Evolutionary conservation across 2,888 invertebrate species (phyloP).

Genomic region (Autographa pulchrina): DNA sequence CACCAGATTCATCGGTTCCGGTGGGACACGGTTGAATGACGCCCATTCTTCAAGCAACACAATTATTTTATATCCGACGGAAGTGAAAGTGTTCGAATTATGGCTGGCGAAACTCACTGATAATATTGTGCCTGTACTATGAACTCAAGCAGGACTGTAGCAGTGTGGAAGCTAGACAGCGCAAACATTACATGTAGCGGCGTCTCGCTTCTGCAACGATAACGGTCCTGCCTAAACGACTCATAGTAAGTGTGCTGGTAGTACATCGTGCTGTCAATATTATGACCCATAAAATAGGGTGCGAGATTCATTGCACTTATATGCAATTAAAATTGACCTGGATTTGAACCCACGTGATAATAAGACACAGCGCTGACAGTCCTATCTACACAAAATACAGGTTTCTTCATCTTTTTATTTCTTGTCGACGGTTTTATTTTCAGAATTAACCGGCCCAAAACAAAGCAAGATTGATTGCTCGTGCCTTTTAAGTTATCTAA

Average conservation of each 20-base stretch:
- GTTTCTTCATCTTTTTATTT: too few relatives aligned
- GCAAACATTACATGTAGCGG: too few relatives aligned
- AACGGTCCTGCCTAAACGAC: too few relatives aligned
- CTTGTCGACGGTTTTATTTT: too few relatives aligned
- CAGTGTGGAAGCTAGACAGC: neutral
- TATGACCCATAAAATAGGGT: neutral
- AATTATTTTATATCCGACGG: conserved; percentile 40
- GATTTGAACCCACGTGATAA: neutral
- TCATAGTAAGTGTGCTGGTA: too few relatives aligned
- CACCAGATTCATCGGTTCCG: conserved; percentile 31
- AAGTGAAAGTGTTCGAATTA: conserved; percentile 58
- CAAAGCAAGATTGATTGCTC: too few relatives aligned
- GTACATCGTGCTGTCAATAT: too few relatives aligned
- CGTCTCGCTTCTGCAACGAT: too few relatives aligned
- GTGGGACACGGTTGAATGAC: conserved; percentile 44
- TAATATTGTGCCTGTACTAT: conserved; percentile 27
- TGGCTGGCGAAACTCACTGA: conserved; percentile 32
- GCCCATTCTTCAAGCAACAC: conserved; percentile 42
- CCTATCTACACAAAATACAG: too few relatives aligned
- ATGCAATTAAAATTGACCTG: neutral
- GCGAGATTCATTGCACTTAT: neutral
- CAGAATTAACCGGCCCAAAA: too few relatives aligned
- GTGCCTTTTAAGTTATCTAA: too few relatives aligned
- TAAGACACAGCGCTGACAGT: too few relatives aligned
- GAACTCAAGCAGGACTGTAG: conserved; percentile 22